Percentiles rank a stretch among this genome's conserved stretches.
These are phyloP conservation scores for Iphiclides podalirius DNA, from an alignment of 2,888 invertebrate genomes.

Conservation along the genomic window DNA sequence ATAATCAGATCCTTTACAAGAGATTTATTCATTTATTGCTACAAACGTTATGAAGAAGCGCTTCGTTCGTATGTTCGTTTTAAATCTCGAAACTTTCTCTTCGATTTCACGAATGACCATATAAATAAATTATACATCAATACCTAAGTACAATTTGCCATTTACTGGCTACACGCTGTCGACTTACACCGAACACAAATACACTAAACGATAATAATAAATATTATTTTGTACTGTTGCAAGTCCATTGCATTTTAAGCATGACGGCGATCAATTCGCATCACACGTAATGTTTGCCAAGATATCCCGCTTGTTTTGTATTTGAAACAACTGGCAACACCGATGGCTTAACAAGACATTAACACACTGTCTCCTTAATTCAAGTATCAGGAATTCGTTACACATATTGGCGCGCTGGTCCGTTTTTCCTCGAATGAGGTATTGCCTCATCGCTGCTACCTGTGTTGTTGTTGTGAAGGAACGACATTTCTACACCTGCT, in stretches of 20 bases:
- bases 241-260: slow-evolving; percentile 37
- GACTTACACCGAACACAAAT: slow-evolving; percentile 23
- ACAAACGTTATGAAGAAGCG: not conserved
- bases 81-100: slow-evolving; percentile 25
- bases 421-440: slow-evolving; percentile 66
- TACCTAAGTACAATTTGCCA: slow-evolving; percentile 5
- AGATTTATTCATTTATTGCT: not conserved
- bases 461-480: slow-evolving; percentile 84
- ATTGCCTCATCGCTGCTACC: slow-evolving; percentile 62
- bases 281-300: slow-evolving; percentile 14
- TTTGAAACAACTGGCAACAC: slow-evolving; percentile 28
- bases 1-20: slow-evolving; percentile 21
- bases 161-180: not conserved
- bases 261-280: slow-evolving; percentile 14
- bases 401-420: slow-evolving; percentile 63
- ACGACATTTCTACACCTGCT: slow-evolving; percentile 83
- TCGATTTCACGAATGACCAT: not conserved
- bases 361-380: slow-evolving; percentile 4
- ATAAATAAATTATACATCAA: slow-evolving; percentile 13
- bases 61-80: too few relatives aligned
- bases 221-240: slow-evolving; percentile 64
- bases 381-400: slow-evolving; percentile 34
- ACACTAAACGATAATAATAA: slow-evolving; percentile 30
- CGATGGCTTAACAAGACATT: slow-evolving; percentile 4
- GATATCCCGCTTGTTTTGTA: not conserved